Conservation (phyloP, 2,113 vertebrate species). For the Puma concolor region DNA sequence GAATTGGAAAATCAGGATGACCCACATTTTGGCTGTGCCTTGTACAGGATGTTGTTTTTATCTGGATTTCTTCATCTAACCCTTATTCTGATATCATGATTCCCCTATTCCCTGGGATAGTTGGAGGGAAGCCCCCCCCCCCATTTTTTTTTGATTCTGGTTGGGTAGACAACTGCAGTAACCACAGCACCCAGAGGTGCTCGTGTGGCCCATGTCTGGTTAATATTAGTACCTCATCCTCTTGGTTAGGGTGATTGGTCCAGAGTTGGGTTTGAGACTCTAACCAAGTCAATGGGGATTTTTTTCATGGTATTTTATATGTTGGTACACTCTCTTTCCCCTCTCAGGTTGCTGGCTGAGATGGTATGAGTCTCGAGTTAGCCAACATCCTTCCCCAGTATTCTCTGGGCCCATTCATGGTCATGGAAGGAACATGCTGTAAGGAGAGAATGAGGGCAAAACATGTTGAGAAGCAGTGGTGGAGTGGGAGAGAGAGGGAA, state of each 20-base stretch:
- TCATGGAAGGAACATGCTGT: not conserved
- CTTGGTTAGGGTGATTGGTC: not conserved
- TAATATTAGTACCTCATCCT: not conserved
- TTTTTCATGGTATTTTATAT: not conserved
- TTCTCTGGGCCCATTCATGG: no score
- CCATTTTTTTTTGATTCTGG: not conserved
- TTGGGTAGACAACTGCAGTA: not conserved
- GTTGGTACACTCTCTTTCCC: not conserved
- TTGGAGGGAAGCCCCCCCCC: not conserved
- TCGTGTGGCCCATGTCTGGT: not conserved
- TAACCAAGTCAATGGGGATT: not conserved
- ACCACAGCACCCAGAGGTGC: not conserved
- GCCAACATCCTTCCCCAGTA: not conserved
- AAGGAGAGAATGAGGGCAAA: not conserved
- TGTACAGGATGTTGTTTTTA: not conserved
- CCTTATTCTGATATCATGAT: not conserved
- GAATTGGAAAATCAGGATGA: not conserved
- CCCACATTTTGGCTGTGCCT: not conserved
- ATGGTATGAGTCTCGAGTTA: not conserved
- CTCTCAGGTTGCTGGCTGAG: not conserved
- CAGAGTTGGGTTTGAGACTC: not conserved
- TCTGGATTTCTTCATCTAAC: not conserved
- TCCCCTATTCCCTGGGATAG: not conserved
- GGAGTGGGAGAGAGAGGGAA: not conserved
- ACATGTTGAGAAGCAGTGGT: not conserved